Conservation (phyloP, 2,113 vertebrate species). For the Lethenteron reissneri region DNA sequence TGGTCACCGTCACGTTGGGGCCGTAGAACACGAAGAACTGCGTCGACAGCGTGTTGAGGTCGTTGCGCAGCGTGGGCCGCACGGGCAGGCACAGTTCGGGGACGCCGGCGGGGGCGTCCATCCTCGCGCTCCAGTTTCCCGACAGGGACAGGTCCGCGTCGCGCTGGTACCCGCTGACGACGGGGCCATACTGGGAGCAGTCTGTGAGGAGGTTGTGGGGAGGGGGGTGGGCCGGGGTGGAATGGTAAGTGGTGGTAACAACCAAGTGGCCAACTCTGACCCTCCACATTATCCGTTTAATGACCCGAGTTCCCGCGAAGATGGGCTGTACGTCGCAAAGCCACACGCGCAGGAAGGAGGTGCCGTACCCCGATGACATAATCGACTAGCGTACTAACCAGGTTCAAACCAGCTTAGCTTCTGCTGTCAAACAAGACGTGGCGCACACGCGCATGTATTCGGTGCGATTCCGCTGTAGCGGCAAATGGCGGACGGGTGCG, state of each 20-base stretch:
- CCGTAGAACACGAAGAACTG: slow-evolving; percentile 98
- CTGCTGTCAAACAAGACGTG: too few species aligned
- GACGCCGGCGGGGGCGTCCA: slow-evolving; percentile 18
- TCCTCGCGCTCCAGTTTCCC: slow-evolving; percentile 23
- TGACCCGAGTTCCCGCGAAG: too few species aligned
- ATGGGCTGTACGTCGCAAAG: too few species aligned
- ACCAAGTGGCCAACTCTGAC: too few species aligned
- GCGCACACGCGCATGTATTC: too few species aligned
- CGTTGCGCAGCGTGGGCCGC: slow-evolving; percentile 71
- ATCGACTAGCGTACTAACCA: too few species aligned
- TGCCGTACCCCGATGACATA: too few species aligned
- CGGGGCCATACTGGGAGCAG: slow-evolving; percentile 46
- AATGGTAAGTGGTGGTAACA: neutral
- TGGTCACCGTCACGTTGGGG: slow-evolving; percentile 64
- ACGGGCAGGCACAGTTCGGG: slow-evolving; percentile 59
- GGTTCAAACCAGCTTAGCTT: too few species aligned
- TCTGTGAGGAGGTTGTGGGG: slow-evolving; percentile 24
- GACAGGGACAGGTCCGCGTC: slow-evolving; percentile 14
- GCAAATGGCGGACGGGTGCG: too few species aligned
- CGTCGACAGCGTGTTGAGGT: slow-evolving; percentile 89
- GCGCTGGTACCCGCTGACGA: slow-evolving; percentile 24
- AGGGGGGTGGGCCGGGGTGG: neutral
- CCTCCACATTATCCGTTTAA: too few species aligned
- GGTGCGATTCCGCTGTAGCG: too few species aligned
- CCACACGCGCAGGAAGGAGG: too few species aligned